A percentile compares a stretch with the other conserved stretches of the same genome.
These are phyloP conservation scores for Cyprinella venusta DNA, from an alignment of 2,797 vertebrate species.

Conservation along the genomic window DNA sequence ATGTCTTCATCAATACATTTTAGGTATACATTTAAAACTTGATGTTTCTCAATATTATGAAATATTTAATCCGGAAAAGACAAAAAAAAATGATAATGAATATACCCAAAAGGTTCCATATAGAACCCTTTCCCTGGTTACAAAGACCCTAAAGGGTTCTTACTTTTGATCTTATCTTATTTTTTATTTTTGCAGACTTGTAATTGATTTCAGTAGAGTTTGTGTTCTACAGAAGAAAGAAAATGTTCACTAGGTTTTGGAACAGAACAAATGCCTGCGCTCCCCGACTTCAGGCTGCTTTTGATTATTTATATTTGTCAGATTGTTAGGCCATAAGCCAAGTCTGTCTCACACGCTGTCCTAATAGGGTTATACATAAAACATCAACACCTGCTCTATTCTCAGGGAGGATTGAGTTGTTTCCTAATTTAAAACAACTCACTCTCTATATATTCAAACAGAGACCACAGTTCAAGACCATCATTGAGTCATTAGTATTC, in stretches of 20 bases:
- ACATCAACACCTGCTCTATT: slow-evolving; percentile 52
- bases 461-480: neutral
- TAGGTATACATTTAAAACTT: no score
- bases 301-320: slow-evolving; percentile 48
- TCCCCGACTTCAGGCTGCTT: slow-evolving; percentile 29
- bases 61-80: no score
- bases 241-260: neutral
- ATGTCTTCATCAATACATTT: no score
- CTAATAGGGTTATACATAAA: slow-evolving; percentile 57
- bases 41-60: no score
- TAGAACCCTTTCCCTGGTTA: no score
- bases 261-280: neutral
- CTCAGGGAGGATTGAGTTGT: slow-evolving; percentile 27
- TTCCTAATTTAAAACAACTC: slow-evolving; percentile 12
- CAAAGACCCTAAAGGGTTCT: no score
- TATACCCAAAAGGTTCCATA: no score
- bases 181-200: neutral
- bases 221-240: neutral
- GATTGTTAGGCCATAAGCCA: slow-evolving; percentile 36
- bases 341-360: slow-evolving; percentile 30
- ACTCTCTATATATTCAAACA: slow-evolving; percentile 7
- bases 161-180: no score
- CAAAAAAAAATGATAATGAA: no score
- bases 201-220: neutral
- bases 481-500: slow-evolving; percentile 25